Evolutionary conservation across 64 coral and sea anemone species (phyloP).

Genomic region (Montipora capricornis): DNA sequence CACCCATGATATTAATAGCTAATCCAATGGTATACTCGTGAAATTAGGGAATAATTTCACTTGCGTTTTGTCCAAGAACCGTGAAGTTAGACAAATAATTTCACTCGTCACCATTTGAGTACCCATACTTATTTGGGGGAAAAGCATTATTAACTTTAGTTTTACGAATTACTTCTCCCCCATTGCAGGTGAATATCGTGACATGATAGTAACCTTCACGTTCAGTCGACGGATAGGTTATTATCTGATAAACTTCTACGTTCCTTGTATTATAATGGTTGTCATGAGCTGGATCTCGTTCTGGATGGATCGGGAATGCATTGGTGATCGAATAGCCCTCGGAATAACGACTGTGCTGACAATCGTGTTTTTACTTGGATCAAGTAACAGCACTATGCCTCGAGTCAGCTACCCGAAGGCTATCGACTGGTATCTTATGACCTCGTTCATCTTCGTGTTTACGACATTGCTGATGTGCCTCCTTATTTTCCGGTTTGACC

Average conservation of each 20-base stretch:
- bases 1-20: too few species aligned
- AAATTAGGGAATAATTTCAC: too few species aligned
- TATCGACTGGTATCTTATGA: constrained; percentile 96
- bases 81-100: too few species aligned
- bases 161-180: not conserved
- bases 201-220: constrained; percentile 84
- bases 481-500: constrained; percentile 80
- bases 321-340: constrained; percentile 91
- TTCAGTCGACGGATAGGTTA: constrained; percentile 88
- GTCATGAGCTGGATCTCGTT: constrained; percentile 88
- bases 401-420: constrained; percentile 91
- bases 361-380: constrained; percentile 89
- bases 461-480: constrained; percentile 84
- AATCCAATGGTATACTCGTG: too few species aligned
- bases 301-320: constrained; percentile 90
- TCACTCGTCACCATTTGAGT: too few species aligned
- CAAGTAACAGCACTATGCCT: constrained; percentile 94
- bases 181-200: constrained; percentile 70
- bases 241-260: constrained; percentile 94
- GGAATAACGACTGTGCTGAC: constrained; percentile 92
- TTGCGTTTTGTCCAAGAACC: too few species aligned
- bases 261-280: constrained; percentile 93
- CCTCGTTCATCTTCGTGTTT: constrained; percentile 91
- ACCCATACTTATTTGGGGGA: too few species aligned
- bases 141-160: too few species aligned